These are phyloP conservation scores for Scytalopus superciliaris DNA, from an alignment of 2,113 vertebrate genomes.

Conservation along the genomic window DNA sequence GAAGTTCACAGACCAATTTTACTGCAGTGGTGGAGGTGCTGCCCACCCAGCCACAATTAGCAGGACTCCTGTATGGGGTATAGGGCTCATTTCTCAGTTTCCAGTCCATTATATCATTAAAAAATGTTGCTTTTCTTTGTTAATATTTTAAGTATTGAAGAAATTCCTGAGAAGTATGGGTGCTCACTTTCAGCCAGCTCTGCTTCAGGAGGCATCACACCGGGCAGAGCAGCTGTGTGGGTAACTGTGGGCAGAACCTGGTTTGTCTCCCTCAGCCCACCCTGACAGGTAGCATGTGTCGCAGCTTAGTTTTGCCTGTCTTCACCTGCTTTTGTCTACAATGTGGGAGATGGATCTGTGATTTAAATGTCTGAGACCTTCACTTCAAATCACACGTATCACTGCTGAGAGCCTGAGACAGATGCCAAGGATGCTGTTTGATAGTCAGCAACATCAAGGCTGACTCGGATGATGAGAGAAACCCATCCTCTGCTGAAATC, in stretches of 20 bases:
- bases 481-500: neutral
- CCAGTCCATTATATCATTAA: neutral
- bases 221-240: fast-evolving
- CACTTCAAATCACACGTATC: neutral
- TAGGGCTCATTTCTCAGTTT: neutral
- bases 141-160: neutral
- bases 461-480: slow-evolving; percentile 1
- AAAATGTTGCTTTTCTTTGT: neutral
- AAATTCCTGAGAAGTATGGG: neutral
- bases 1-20: neutral
- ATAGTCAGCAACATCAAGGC: slow-evolving; percentile 4
- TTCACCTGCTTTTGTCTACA: neutral
- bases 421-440: slow-evolving; percentile 21
- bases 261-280: neutral
- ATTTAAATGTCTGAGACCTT: slow-evolving; percentile 28
- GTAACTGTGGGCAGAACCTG: neutral
- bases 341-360: neutral
- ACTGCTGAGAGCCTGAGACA: neutral
- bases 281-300: neutral
- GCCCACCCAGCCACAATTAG: neutral
- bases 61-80: neutral
- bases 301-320: neutral
- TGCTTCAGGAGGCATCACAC: neutral
- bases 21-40: neutral
- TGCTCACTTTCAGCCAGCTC: neutral